A percentile compares a stretch with the other conserved stretches of the same genome.
Evolutionary conservation across 2,888 invertebrate genomes (phyloP).

Genomic region (Euplexia lucipara): DNA sequence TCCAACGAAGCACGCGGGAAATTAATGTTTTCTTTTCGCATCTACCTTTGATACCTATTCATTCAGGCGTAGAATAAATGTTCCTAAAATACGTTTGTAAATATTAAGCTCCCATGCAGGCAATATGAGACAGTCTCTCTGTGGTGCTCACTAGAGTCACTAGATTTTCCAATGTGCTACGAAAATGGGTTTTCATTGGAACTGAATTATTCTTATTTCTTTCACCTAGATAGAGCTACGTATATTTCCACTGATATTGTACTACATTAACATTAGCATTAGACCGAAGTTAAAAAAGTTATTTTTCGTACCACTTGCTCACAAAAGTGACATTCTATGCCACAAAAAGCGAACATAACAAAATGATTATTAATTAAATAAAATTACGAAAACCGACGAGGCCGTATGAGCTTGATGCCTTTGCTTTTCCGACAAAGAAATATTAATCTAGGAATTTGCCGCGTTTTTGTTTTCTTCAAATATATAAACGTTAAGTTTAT

Average conservation of each 20-base stretch:
- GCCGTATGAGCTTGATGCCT: no score
- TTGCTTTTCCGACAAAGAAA: no score
- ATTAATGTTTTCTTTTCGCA: slow-evolving; percentile 40
- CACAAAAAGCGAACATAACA: no score
- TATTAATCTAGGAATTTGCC: no score
- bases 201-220: slow-evolving; percentile 2
- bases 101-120: not conserved
- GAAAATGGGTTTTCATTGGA: not conserved
- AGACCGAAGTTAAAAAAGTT: no score
- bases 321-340: no score
- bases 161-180: not conserved
- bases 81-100: slow-evolving; percentile 4
- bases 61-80: slow-evolving; percentile 12
- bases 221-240: not conserved
- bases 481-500: no score
- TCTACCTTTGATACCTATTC: slow-evolving; percentile 20
- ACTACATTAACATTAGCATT: no score
- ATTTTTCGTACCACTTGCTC: no score
- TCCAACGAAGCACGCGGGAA: slow-evolving; percentile 30
- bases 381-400: no score
- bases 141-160: not conserved
- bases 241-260: not conserved
- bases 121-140: not conserved
- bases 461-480: no score
- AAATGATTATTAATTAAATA: no score